Evolutionary conservation across 2,888 invertebrate genomes (phyloP).

Genomic region (Mystacides longicornis): DNA sequence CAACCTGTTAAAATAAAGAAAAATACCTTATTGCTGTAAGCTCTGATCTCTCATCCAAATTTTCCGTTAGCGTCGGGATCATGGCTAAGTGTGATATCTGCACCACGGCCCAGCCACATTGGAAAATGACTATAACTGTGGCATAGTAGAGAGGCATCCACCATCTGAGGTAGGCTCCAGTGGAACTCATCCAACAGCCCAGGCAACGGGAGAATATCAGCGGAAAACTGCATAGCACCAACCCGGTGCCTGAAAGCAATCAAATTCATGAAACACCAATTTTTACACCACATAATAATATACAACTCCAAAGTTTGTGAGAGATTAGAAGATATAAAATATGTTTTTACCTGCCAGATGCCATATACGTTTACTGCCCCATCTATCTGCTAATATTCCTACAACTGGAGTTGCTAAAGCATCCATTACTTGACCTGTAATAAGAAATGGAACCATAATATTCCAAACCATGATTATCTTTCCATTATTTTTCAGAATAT

Average conservation of each 20-base stretch:
- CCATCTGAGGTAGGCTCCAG: conserved; percentile 38
- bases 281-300: too few relatives aligned
- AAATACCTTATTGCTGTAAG: conserved; percentile 71
- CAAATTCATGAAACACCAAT: too few relatives aligned
- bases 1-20: too few relatives aligned
- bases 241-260: conserved; percentile 47
- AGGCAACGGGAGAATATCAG: conserved; percentile 69
- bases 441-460: conserved; percentile 26
- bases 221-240: conserved; percentile 69
- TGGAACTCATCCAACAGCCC: conserved; percentile 41
- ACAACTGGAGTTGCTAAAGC: conserved; percentile 80
- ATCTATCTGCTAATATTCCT: conserved; percentile 72
- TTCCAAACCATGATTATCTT: neutral
- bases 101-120: conserved; percentile 89
- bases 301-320: too few relatives aligned
- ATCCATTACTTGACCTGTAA: conserved; percentile 77
- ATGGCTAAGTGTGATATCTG: conserved; percentile 91
- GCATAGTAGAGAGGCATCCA: conserved; percentile 52
- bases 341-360: conserved; percentile 81
- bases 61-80: conserved; percentile 72
- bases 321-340: too few relatives aligned
- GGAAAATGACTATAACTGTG: conserved; percentile 64
- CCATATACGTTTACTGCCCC: conserved; percentile 75
- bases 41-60: conserved; percentile 63
- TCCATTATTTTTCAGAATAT: too few relatives aligned